Percentiles rank a stretch among this genome's conserved stretches.
These are phyloP conservation scores for Nothura maculosa DNA, from an alignment of 2,797 vertebrate genomes.

Conservation along the genomic window DNA sequence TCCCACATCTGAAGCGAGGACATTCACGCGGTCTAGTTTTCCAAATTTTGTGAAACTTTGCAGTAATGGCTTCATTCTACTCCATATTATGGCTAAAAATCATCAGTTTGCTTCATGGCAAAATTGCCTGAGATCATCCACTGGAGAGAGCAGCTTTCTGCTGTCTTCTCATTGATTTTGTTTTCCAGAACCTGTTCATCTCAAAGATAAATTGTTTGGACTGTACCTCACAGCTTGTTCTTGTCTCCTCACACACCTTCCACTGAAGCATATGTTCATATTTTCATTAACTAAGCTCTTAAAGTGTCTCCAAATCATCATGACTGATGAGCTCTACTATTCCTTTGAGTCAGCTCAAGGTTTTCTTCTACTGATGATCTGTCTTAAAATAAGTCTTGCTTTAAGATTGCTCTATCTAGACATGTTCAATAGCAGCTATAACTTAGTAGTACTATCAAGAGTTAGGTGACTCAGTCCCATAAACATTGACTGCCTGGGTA, in stretches of 20 bases:
- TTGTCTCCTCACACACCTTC: background rate
- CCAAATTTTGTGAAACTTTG: background rate
- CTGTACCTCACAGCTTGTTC: background rate
- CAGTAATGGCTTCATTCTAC: background rate
- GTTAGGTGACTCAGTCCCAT: conserved; percentile 19
- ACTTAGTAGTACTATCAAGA: background rate
- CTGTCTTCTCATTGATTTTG: background rate
- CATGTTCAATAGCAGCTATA: background rate
- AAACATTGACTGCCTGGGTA: conserved; percentile 30
- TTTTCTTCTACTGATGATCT: background rate
- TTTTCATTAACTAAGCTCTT: background rate
- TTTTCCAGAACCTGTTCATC: too few relatives aligned
- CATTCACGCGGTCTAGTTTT: background rate
- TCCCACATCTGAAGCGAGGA: conserved; percentile 33
- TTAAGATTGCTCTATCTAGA: background rate
- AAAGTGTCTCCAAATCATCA: background rate
- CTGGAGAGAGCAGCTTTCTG: background rate
- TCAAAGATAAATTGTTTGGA: background rate
- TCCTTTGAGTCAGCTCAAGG: background rate
- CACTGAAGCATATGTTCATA: background rate
- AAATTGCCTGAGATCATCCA: background rate
- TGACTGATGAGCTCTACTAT: background rate
- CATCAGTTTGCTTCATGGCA: background rate
- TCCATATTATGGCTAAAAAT: background rate
- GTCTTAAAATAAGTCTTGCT: background rate